Evolutionary conservation across 2,113 vertebrate genomes (phyloP), one percentile per base, ranked within the genome.

Genomic region (Cromileptes altivelis): DNA sequence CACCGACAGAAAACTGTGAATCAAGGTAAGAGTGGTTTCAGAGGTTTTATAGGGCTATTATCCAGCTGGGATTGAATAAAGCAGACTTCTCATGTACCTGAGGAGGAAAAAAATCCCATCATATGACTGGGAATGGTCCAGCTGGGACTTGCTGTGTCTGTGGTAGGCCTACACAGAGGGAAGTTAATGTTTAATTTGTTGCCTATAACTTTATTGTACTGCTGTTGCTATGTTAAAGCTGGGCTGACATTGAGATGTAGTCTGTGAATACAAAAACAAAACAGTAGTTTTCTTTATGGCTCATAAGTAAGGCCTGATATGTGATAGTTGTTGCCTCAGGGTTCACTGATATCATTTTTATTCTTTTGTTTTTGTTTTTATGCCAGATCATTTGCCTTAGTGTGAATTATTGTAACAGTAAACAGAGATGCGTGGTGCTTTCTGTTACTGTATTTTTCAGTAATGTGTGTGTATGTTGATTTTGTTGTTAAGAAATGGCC

Each of bases 1-100:
- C 37, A 4, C 37, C 45, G 10, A 13, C 25, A 58, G 64, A 50
- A 64, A 62, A 69, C 63, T 45, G 40, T 49, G 1, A 75, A 47
- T 23, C 14, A 37, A 90, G 90, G 91, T 93, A 89, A 91, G 88
- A 55, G 6, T 7, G 0, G 9, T 76, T 88, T 78, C 8, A 14
- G 14, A 56, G 10, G 4, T 13, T 49, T 55, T 14, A 11, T 1
- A 7, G 12, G 21, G 11, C 10, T 10, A 17, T 53, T 55, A 62
- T 18, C 5, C 15, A n/a, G 4, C 12, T 52, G 40, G 23, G 23
- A 50, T 37, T 63, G n/a, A 73, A 33, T 63, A 25, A 70, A 70
- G 2, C 18, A 30, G 15, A 15, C 13, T 23, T 27, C 0, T 57
- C 2, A 18, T 37, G 23, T 30, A 10, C 30, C 10, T 21, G n/a